Percentiles rank a stretch among this genome's conserved stretches.
Evolutionary conservation across 2,888 invertebrate species (phyloP).

Genomic region (Aelia acuminata): DNA sequence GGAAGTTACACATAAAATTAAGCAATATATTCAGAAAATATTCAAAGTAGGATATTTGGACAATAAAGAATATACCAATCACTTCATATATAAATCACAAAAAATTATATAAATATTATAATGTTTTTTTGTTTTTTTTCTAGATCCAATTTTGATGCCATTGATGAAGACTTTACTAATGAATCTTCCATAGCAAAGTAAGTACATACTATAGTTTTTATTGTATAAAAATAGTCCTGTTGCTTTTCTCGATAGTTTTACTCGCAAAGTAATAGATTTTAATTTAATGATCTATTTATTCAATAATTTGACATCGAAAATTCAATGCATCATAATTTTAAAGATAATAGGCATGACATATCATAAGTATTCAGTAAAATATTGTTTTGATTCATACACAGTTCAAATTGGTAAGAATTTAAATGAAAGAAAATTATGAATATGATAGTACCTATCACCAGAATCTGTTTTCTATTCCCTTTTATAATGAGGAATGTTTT

Average conservation of each 20-base stretch:
- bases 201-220: not conserved
- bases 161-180: not conserved
- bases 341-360: no score
- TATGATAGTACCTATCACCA: not conserved
- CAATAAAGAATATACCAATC: no score
- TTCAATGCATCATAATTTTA: not conserved
- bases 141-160: constrained; percentile 36
- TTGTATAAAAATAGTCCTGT: not conserved
- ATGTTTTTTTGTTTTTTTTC: not conserved
- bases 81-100: no score
- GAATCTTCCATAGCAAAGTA: constrained; percentile 45
- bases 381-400: not conserved
- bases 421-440: not conserved
- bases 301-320: not conserved
- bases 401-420: not conserved
- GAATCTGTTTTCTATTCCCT: not conserved
- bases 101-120: not conserved
- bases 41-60: no score
- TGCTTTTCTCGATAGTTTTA: not conserved
- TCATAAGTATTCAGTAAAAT: no score
- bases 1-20: no score
- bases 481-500: not conserved
- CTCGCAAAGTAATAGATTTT: not conserved
- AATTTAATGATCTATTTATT: not conserved
- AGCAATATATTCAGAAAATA: no score